Evolutionary conservation across 2,888 invertebrate genomes (phyloP).

Genomic region (Phengaris arion): DNA sequence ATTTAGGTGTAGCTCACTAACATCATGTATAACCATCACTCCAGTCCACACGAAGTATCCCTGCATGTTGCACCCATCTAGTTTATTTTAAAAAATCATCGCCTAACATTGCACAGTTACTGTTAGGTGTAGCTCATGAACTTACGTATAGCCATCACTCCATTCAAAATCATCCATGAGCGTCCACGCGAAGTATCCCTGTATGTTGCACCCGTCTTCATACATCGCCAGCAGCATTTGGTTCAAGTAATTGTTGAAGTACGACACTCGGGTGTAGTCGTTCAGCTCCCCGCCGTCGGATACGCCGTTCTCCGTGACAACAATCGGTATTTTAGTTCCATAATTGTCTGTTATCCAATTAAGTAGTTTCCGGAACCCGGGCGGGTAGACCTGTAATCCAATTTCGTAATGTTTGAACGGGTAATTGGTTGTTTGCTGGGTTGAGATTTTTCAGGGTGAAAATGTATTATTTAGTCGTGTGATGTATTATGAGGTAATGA

Average conservation of each 20-base stretch:
- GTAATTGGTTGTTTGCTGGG: neutral
- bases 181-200: slow-evolving; percentile 81
- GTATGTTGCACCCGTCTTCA: slow-evolving; percentile 65
- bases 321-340: slow-evolving; percentile 75
- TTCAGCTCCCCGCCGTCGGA: slow-evolving; percentile 68
- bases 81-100: no score
- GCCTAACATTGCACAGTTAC: no score
- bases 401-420: neutral
- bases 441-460: neutral
- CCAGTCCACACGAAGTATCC: no score
- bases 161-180: slow-evolving; percentile 83
- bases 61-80: no score
- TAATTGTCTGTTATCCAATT: slow-evolving; percentile 82
- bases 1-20: no score
- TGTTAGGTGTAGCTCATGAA: neutral
- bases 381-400: slow-evolving; percentile 76
- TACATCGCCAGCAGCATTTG: slow-evolving; percentile 62
- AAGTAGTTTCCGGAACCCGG: slow-evolving; percentile 81
- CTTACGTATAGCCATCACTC: slow-evolving; percentile 70
- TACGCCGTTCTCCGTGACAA: slow-evolving; percentile 81
- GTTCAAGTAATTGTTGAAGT: slow-evolving; percentile 70
- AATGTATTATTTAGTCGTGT: no score
- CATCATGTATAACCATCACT: no score
- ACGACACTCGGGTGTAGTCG: slow-evolving; percentile 72
- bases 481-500: no score